Evolutionary conservation across 35 echinoderm and acorn worm genomes (phyloP).

Genomic region (Anneissia japonica): DNA sequence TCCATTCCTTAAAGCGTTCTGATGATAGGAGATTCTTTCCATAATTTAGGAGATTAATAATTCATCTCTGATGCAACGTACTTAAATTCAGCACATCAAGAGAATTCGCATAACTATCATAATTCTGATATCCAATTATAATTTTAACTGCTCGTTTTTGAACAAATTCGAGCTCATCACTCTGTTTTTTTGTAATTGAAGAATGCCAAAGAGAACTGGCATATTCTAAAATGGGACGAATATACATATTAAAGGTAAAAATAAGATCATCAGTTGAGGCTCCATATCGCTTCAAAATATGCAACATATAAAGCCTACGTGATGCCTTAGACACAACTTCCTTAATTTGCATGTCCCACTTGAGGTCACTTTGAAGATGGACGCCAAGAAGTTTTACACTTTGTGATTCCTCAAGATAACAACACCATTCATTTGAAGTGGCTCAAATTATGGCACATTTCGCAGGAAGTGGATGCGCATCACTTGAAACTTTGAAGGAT

Average conservation of each 20-base stretch:
- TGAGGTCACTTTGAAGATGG: background rate
- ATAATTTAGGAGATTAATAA: background rate
- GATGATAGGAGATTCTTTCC: no score
- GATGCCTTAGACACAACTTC: background rate
- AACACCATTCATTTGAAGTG: background rate
- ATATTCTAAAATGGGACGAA: background rate
- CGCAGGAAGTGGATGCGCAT: background rate
- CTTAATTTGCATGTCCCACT: background rate
- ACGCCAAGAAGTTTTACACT: background rate
- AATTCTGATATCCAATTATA: background rate
- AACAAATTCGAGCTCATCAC: background rate
- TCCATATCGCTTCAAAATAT: no score
- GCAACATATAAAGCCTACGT: no score
- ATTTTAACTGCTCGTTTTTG: background rate
- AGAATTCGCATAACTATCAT: background rate
- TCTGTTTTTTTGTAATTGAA: background rate
- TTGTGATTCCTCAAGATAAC: no score
- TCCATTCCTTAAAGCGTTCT: background rate
- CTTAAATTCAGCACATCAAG: background rate
- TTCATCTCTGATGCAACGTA: background rate
- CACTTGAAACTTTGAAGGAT: background rate
- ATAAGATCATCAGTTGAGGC: background rate
- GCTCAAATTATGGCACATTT: background rate
- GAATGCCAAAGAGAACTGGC: background rate
- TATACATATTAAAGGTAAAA: no score